A percentile compares a stretch with the other conserved stretches of the same genome.
Evolutionary conservation across 2,888 invertebrate species (phyloP).

Genomic region (Rhogogaster chlorosoma): DNA sequence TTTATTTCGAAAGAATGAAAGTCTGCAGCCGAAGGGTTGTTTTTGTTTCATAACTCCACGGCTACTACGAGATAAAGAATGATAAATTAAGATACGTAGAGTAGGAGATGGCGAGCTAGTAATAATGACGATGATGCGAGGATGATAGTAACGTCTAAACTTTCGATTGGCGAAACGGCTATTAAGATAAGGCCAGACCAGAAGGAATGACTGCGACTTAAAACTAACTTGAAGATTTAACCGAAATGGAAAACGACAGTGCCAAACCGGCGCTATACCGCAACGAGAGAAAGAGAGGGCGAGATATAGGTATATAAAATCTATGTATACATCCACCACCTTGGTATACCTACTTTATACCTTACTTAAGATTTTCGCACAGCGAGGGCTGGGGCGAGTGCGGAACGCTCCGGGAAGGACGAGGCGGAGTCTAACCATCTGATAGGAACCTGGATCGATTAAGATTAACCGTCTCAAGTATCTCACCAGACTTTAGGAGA

Average conservation of each 20-base stretch:
- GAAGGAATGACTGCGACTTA: constrained; percentile 51
- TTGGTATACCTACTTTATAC: constrained; percentile 16
- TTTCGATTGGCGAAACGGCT: constrained; percentile 69
- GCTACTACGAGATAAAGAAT: not conserved
- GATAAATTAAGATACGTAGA: not conserved
- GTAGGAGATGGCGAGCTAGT: not conserved
- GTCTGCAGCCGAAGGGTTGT: not conserved
- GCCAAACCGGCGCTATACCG: not conserved
- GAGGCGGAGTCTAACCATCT: constrained; percentile 44
- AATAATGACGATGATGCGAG: constrained; percentile 52
- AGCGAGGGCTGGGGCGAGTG: not conserved
- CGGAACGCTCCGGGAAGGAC: constrained; percentile 48
- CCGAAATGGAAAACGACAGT: constrained; percentile 52
- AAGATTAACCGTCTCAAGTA: constrained; percentile 67
- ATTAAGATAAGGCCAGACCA: constrained; percentile 67
- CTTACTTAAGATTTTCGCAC: constrained; percentile 33
- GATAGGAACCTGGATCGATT: constrained; percentile 65
- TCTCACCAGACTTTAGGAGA: constrained; percentile 62
- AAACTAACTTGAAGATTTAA: constrained; percentile 59
- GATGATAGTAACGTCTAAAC: constrained; percentile 70
- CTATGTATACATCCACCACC: constrained; percentile 6
- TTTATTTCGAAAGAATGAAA: not conserved
- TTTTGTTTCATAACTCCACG: not conserved
- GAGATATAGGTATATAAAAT: constrained; percentile 39
- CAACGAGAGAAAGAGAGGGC: not conserved